phyloP scores from a whole-genome alignment of 1,140 invertebrate genomes.

The Dendroctonus ponderosae region DNA sequence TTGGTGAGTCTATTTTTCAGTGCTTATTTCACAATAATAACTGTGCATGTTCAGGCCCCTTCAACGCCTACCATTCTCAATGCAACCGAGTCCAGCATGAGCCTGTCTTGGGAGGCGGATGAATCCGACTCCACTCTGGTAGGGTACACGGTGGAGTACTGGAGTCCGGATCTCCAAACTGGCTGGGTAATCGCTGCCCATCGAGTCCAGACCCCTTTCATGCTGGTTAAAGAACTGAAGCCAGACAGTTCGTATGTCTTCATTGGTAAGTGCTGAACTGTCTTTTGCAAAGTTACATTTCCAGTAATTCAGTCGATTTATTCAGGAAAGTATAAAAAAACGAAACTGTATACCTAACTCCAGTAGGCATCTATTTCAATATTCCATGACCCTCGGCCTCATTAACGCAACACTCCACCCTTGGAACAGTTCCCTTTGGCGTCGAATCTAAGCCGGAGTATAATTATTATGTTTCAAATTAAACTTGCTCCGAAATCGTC shows the following conservation, averaged over 20 bases:
- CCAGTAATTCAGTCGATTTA: too few species aligned
- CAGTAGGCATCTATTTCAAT: too few species aligned
- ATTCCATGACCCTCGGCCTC: too few species aligned
- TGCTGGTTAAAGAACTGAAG: slow-evolving; percentile 69
- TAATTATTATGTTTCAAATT: too few species aligned
- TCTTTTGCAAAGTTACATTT: background rate
- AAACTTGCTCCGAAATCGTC: too few species aligned
- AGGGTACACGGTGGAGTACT: slow-evolving; percentile 83
- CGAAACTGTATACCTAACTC: too few species aligned
- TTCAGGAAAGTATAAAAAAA: too few species aligned
- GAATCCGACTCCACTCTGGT: slow-evolving; percentile 41
- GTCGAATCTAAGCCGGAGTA: too few species aligned
- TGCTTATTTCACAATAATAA: slow-evolving; percentile 1
- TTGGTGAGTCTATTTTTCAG: slow-evolving; percentile 44
- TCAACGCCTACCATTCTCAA: slow-evolving; percentile 71
- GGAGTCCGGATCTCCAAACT: slow-evolving; percentile 76
- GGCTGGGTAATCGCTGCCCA: slow-evolving; percentile 77
- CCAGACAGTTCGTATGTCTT: slow-evolving; percentile 85
- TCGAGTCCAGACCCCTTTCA: slow-evolving; percentile 64
- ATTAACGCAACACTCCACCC: too few species aligned
- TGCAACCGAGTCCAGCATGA: slow-evolving; percentile 73
- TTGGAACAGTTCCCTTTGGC: too few species aligned
- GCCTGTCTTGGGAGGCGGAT: slow-evolving; percentile 71
- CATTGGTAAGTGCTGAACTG: slow-evolving; percentile 48
- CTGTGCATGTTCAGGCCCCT: slow-evolving; percentile 57